phyloP scores from a whole-genome alignment of 2,888 invertebrate species.

The Drosophila lacicola region DNA sequence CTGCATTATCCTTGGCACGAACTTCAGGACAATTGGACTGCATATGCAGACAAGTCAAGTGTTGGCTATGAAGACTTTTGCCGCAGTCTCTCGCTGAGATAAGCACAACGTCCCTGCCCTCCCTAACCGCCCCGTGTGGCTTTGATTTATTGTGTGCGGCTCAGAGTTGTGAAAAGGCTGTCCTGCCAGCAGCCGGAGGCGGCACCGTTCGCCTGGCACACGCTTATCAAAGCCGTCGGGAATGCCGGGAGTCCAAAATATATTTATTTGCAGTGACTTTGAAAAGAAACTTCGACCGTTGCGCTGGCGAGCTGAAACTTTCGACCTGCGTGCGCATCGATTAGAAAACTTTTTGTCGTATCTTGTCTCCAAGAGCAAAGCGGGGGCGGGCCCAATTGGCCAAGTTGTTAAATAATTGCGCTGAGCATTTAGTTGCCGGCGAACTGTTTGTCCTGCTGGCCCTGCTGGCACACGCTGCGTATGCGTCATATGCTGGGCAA shows the following conservation, averaged over 20 bases:
- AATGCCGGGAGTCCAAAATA: constrained; percentile 52
- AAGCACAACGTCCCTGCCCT: neutral
- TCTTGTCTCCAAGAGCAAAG: constrained; percentile 51
- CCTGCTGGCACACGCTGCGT: constrained; percentile 41
- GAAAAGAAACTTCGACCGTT: constrained; percentile 75
- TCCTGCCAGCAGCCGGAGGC: constrained; percentile 20
- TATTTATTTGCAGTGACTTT: constrained; percentile 80
- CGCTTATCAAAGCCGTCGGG: constrained; percentile 62
- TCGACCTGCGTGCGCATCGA: constrained; percentile 78
- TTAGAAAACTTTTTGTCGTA: constrained; percentile 77
- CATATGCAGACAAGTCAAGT: constrained; percentile 44
- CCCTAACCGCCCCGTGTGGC: constrained; percentile 10
- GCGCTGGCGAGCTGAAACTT: constrained; percentile 58
- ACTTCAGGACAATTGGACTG: constrained; percentile 44
- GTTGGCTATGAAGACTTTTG: constrained; percentile 49
- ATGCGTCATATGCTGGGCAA: constrained; percentile 59
- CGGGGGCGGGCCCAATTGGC: constrained; percentile 46
- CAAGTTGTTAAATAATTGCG: constrained; percentile 78
- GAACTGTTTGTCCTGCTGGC: constrained; percentile 3
- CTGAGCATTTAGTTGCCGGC: constrained; percentile 58
- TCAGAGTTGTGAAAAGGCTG: constrained; percentile 68
- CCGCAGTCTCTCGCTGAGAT: constrained; percentile 33
- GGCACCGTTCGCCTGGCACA: constrained; percentile 44
- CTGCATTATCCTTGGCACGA: constrained; percentile 71
- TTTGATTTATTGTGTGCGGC: constrained; percentile 76